Evolutionary conservation across 2,888 invertebrate genomes (phyloP), one percentile per base, ranked within the genome.

Genomic region (Torymus tubicola): DNA sequence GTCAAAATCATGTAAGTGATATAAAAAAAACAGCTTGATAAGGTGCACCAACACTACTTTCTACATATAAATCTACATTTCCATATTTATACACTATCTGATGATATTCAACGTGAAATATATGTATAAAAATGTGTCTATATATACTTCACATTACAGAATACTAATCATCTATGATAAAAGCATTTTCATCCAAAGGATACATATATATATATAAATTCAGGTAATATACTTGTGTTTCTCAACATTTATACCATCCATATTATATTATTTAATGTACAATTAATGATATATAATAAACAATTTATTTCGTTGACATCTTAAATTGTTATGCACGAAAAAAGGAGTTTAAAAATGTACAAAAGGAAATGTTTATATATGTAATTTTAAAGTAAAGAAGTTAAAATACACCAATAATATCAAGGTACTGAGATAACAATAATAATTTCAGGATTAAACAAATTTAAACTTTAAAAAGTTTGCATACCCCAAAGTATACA

Each of bases 21-120:
- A 85, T 93, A 58, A 64, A 69, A 92, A 92, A 69, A 92, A 92
- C 85, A 77, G 70, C 57, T 73, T 75, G 53, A n/a, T 76, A 67
- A 85, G 85, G 87, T 89, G 88, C 89, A 88, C 84, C 84, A 82
- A 84, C 86, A 85, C 87, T 89, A 88, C 87, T 78, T 67, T 86
- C 88, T 88, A 88, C 86, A 42, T 69, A 70, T 65, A 68, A 50
- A 67, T 85, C 87, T 88, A 89, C 87, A 31, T 60, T 70, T n/a
- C 70, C 52, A 72, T 60, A 21, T 31, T 57, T n/a, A 57, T 69
- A 76, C 69, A 70, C 50, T 70, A 14, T 70, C 12, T 8, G 42
- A 18, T 31, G 24, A 13, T 68, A 61, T 69, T 68, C 52, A 61
- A 52, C 52, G 13, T 58, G 42, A 42, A 69, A 14, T 42, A 80